Evolutionary conservation across 1,140 invertebrate genomes (phyloP).

Genomic region (Scaptomyza montana): DNA sequence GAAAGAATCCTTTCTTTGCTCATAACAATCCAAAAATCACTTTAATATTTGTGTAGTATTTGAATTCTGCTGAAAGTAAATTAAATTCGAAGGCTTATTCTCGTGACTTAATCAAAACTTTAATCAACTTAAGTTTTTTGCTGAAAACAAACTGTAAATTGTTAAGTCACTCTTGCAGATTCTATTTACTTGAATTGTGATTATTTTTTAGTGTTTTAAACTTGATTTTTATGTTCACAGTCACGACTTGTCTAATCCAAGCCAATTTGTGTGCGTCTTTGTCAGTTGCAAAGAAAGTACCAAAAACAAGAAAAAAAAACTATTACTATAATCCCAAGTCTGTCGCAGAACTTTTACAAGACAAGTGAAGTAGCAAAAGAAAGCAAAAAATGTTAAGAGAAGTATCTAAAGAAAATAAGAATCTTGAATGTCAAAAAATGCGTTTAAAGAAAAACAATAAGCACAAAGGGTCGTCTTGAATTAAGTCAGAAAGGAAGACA

Average conservation of each 20-base stretch:
- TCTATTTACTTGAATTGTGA: slow-evolving; percentile 16
- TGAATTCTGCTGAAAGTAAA: background rate
- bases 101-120: background rate
- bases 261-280: slow-evolving; percentile 57
- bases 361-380: slow-evolving; percentile 9
- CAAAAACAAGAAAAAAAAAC: background rate
- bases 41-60: background rate
- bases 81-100: background rate
- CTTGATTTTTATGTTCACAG: slow-evolving; percentile 36
- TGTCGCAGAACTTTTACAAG: slow-evolving; percentile 34
- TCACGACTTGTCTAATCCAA: slow-evolving; percentile 56
- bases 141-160: background rate
- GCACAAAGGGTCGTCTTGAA: slow-evolving; percentile 21
- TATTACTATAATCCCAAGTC: slow-evolving; percentile 35
- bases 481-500: slow-evolving; percentile 22
- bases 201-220: slow-evolving; percentile 29
- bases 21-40: too few relatives aligned
- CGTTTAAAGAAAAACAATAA: slow-evolving; percentile 31
- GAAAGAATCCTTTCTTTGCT: too few relatives aligned
- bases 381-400: background rate
- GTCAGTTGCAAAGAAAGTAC: background rate
- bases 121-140: background rate
- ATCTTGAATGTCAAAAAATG: slow-evolving; percentile 23
- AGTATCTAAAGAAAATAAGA: slow-evolving; percentile 11
- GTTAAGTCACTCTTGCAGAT: slow-evolving; percentile 6